Percentiles rank a stretch among this genome's conserved stretches.
These are phyloP conservation scores for Pedicia rivosa DNA, from an alignment of 2,888 invertebrate species.

Conservation along the genomic window DNA sequence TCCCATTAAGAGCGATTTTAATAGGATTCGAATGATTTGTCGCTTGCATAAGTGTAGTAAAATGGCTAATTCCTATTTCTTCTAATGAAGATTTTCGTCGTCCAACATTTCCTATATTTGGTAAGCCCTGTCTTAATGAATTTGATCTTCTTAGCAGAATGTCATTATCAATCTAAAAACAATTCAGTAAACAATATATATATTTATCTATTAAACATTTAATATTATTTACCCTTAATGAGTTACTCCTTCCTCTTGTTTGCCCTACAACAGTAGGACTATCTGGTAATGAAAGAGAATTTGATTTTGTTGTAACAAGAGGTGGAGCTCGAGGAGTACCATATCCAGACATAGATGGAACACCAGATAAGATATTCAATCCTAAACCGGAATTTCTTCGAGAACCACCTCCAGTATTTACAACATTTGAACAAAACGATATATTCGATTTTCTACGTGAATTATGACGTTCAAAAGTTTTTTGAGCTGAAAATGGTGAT, in stretches of 20 bases:
- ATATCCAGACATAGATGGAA: slow-evolving; percentile 37
- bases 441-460: slow-evolving; percentile 81
- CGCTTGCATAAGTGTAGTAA: slow-evolving; percentile 47
- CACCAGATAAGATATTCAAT: slow-evolving; percentile 32
- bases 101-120: slow-evolving; percentile 39
- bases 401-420: slow-evolving; percentile 41
- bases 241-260: slow-evolving; percentile 69
- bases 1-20: slow-evolving; percentile 71
- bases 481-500: slow-evolving; percentile 88
- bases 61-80: slow-evolving; percentile 71
- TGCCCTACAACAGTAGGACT: slow-evolving; percentile 70
- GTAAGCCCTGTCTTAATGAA: slow-evolving; percentile 66
- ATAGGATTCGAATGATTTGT: slow-evolving; percentile 59
- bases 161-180: slow-evolving; percentile 48
- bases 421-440: slow-evolving; percentile 71
- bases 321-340: slow-evolving; percentile 52
- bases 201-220: not conserved
- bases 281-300: slow-evolving; percentile 77
- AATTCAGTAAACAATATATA: not conserved
- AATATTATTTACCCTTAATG: slow-evolving; percentile 44
- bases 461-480: slow-evolving; percentile 85
- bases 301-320: slow-evolving; percentile 68
- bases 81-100: slow-evolving; percentile 70
- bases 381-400: slow-evolving; percentile 45
- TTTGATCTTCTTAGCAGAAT: slow-evolving; percentile 68